Base-by-base conservation (phyloP, 2,113 vertebrate species). In the Columba livia region DNA sequence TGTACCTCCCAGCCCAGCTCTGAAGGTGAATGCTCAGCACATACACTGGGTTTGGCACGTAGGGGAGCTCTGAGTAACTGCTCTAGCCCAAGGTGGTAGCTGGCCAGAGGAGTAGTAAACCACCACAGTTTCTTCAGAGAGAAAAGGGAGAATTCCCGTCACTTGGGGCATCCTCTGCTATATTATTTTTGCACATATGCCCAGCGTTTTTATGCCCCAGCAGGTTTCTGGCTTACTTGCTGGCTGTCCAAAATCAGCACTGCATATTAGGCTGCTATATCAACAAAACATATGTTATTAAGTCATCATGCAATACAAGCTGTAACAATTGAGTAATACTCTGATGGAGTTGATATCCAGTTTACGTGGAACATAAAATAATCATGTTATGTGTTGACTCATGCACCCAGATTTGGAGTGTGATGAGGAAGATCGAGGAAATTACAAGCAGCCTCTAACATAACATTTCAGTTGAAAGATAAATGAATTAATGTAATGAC, bases 41-140 rank as follows among this genome's bases (percentile, higher is more conserved):
- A 12, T 0, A 21, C 0, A 12, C 65, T 47, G 28, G 0, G 2
- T 38, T 32, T 57, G 73, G 32, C 34, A 61, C 8, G 5, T 7
- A 31, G 48, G 24, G 17, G 1, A 5, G 42, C 16, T 47, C 38
- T n/a, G 32, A 13, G 0, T 25, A 18, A 25, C 25, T 21, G 51
- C 25, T 47, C 11, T 14, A 58, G 29, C 54, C 47, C 40, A 34
- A 7, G n/a, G 25, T 16, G 12, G 12, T 36, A 12, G 48, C 24
- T 24, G 47, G 20, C 20, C 47, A 28, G 56, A 38, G 58, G 11
- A 67, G 38, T 0, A 57, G 66, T 3, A 23, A 71, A 60, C 28
- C 31, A 9, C 10, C 11, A n/a, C 19, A 9, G 18, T 18, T 87
- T 47, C 69, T 62, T 78, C 44, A 65, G 50, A 73, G 75, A 48